A percentile compares a stretch with the other conserved stretches of the same genome.
phyloP scores from a whole-genome alignment of 2,888 invertebrate genomes.

The Papilio elwesi region DNA sequence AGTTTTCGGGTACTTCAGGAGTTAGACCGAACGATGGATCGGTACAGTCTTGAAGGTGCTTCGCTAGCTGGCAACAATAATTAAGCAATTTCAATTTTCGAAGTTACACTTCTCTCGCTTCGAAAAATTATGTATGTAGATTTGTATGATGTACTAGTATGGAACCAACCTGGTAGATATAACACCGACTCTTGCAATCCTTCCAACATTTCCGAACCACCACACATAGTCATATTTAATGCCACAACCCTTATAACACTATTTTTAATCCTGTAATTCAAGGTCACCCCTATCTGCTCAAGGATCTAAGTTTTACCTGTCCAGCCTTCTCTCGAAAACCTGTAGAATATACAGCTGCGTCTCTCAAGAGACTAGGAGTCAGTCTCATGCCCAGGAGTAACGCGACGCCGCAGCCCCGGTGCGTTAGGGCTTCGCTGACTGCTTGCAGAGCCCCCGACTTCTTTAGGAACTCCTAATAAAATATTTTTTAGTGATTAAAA shows the following conservation, averaged over 20 bases:
- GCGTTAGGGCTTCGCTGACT: constrained; percentile 76
- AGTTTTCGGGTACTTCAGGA: constrained; percentile 56
- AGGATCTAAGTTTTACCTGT: constrained; percentile 45
- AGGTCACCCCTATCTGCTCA: too few species aligned
- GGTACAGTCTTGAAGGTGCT: constrained; percentile 60
- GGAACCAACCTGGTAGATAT: too few species aligned
- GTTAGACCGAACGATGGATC: constrained; percentile 67
- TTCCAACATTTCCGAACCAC: too few species aligned
- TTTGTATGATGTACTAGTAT: too few species aligned
- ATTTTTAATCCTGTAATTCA: too few species aligned
- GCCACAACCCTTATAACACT: too few species aligned
- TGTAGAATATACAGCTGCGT: constrained; percentile 82
- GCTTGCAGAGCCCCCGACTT: constrained; percentile 75
- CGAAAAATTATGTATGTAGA: too few species aligned
- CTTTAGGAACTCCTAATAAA: constrained; percentile 78
- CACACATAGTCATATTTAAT: too few species aligned
- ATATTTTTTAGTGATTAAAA: background rate
- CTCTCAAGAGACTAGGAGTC: constrained; percentile 78
- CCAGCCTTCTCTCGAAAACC: constrained; percentile 51
- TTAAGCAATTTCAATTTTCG: background rate
- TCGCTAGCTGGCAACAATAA: constrained; percentile 56
- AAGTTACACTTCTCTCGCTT: too few species aligned
- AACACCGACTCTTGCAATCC: too few species aligned
- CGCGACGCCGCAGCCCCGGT: constrained; percentile 69
- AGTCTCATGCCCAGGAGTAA: constrained; percentile 87